Evolutionary conservation across 2,797 vertebrate genomes (phyloP), one percentile per base, ranked within the genome.

Genomic region (Characodon lateralis): DNA sequence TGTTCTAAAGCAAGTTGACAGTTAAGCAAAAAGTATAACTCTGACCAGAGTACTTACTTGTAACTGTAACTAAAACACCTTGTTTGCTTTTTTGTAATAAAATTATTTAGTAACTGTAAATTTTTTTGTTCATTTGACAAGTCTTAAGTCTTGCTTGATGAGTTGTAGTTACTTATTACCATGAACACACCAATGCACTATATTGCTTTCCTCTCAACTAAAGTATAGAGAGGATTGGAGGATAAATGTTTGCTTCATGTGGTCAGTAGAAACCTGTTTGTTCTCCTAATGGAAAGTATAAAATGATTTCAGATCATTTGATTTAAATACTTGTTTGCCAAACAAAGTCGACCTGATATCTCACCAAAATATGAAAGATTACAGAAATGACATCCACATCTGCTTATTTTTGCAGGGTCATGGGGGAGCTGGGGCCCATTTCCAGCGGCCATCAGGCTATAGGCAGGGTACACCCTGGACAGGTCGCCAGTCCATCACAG

Each of bases 41-140:
- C 13, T 14, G 13, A 39, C 28, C 28, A 22, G 16, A 39, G 31
- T 66, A 6, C 39, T 83, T 41, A 63, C 43, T 76, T 77, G 53
- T 0, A 70, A 13, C 22, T 70, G 31, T 78, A 77, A 79, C 2
- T 22, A 78, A 86, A 51, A 22, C n/a, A 77, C 12, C 81, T 79
- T 53, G 76, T 41, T 78, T 69, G 69, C 85, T 68, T 68, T 88
- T 78, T 85, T 86, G 55, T 90, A 87, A 81, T 89, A 91, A 91
- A 66, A 66, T 41, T 20, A 31, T 35, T 20, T 26, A 2, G 28
- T 61, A 18, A 91, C 63, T 14, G 1, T 85, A n/a, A 71, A 5
- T 9, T 58, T 58, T 58, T n/a, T 43, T 68, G 8, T 24, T 66
- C 18, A 41, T 41, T 41, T 41, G 10, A n/a, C 13, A 46, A 43